Evolutionary conservation across 2,113 vertebrate species (phyloP), one percentile per base, ranked within the genome.

Genomic region (Procapra przewalskii): DNA sequence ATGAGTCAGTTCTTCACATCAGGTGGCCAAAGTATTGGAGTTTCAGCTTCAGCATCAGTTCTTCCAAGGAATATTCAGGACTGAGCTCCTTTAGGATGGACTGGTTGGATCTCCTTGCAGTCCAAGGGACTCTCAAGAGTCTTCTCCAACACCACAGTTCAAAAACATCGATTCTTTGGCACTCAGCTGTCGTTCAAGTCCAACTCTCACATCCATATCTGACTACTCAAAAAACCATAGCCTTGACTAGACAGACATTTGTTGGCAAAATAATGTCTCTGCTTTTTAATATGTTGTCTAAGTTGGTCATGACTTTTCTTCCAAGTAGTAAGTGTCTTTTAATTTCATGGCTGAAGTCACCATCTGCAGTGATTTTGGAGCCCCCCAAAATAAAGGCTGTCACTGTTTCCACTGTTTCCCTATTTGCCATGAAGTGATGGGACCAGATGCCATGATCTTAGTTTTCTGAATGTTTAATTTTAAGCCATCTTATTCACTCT

Each of bases 101-200:
- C n/a, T 36, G 64, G 64, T 11, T 71, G 64, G 1, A 21, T 71
- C 64, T 71, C 9, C 17, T 71, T 71, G n/a, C 17, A 36, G 33
- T 71, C 64, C n/a, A 71, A 67, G n/a, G 4, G n/a, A 67, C 64
- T 67, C 64, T 67, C 64, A 36, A 67, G 64, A 36, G 9, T 36
- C 64, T 67, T 67, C 64, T 67, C 64, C 33, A 67, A 21, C 33
- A 67, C 17, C 17, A 67, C 33, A 67, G 4, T 67, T 67, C 64
- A 21, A 67, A 36, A 67, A 8, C 64, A 67, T 36, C 17, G 36
- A 10, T 67, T 67, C 64, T 67, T 36, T 0, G 4, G 64, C 3
- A 8, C 17, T 67, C 64, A 36, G n/a, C n/a, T 36, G 4, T 36
- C n/a, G 0, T 67, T 67, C 1, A 0, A 67, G 33, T 67, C 17